Conservation (phyloP, 2,888 invertebrate genomes). For the Galeruca laticollis region DNA sequence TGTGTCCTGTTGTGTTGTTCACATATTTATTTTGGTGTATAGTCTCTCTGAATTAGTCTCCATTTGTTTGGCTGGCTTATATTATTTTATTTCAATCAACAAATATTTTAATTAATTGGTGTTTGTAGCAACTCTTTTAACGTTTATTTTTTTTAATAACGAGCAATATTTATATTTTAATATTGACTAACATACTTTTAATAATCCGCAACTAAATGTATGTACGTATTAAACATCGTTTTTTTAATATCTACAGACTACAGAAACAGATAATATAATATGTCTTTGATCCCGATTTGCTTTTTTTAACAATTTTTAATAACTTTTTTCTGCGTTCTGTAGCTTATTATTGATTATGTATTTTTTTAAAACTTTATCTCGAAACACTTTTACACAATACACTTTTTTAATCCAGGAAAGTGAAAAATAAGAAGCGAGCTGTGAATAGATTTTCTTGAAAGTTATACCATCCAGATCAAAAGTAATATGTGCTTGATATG, state of each 20-base stretch:
- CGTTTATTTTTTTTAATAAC: constrained; percentile 13
- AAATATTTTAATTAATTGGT: not conserved
- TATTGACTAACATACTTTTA: constrained; percentile 31
- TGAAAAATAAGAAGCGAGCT: too few species aligned
- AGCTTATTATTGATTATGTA: constrained; percentile 24
- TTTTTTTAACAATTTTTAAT: constrained; percentile 16
- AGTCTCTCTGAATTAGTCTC: too few species aligned
- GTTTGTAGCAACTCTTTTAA: constrained; percentile 5
- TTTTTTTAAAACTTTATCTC: constrained; percentile 4
- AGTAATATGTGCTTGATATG: too few species aligned
- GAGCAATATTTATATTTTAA: constrained; percentile 31
- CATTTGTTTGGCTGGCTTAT: too few species aligned
- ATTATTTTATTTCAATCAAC: not conserved
- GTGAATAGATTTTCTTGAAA: too few species aligned
- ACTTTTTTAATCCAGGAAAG: not conserved
- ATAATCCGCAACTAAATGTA: constrained; percentile 6
- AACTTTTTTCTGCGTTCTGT: constrained; percentile 28
- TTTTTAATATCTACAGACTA: constrained; percentile 29
- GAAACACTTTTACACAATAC: not conserved
- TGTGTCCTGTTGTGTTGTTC: too few species aligned
- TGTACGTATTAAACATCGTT: constrained; percentile 18
- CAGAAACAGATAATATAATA: constrained; percentile 28
- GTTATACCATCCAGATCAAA: too few species aligned
- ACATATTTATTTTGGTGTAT: too few species aligned
- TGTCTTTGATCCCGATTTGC: constrained; percentile 29